A percentile compares a stretch with the other conserved stretches of the same genome.
Conservation (phyloP, 2,888 invertebrate species). For the Stenodera caucasica region DNA sequence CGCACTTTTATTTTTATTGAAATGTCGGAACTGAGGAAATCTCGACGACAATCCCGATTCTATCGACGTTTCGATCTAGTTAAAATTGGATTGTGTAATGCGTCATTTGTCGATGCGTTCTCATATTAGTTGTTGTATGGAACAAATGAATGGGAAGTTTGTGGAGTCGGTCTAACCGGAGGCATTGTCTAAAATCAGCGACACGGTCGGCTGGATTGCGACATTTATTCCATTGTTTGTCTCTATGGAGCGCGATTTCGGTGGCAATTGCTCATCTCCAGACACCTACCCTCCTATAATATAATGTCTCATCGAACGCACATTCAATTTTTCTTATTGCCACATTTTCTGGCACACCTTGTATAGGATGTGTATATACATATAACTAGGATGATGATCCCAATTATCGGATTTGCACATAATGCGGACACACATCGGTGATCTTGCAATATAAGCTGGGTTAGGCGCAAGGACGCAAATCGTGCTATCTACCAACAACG, state of each 20-base stretch:
- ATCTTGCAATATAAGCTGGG: slow-evolving; percentile 40
- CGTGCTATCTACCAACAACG: slow-evolving; percentile 34
- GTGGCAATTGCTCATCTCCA: slow-evolving; percentile 5
- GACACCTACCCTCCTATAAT: not conserved
- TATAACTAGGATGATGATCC: slow-evolving; percentile 46
- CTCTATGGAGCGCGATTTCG: not conserved
- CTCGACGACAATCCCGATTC: not conserved
- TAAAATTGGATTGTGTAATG: too few species aligned
- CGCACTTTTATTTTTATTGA: slow-evolving; percentile 26
- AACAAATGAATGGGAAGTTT: not conserved
- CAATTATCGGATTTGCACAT: slow-evolving; percentile 54
- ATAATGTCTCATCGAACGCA: not conserved
- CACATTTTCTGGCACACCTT: slow-evolving; percentile 12
- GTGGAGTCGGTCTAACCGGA: not conserved
- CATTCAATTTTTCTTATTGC: not conserved
- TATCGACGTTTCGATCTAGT: too few species aligned
- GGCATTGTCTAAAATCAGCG: slow-evolving; percentile 6
- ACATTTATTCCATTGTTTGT: slow-evolving; percentile 3
- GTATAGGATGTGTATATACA: slow-evolving; percentile 14
- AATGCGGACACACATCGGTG: slow-evolving; percentile 44
- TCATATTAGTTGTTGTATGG: not conserved
- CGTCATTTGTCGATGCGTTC: not conserved
- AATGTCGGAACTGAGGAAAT: slow-evolving; percentile 16
- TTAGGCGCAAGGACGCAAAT: slow-evolving; percentile 45
- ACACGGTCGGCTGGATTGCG: slow-evolving; percentile 5